Evolutionary conservation across 2,888 invertebrate species (phyloP).

Genomic region (Nomada lathburiana): DNA sequence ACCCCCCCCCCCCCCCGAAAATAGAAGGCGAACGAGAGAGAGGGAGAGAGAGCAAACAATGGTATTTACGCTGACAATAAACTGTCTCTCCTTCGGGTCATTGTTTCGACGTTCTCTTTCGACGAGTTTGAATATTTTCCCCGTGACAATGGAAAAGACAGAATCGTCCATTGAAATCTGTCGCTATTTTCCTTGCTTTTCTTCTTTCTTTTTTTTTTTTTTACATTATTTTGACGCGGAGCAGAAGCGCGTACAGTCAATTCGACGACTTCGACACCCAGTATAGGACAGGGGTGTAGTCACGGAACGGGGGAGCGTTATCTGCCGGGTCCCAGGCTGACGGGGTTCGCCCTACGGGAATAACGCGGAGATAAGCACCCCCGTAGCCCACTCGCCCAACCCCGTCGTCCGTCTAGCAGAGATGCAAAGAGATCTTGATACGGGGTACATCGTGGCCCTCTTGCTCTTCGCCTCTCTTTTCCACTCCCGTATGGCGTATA

Average conservation of each 20-base stretch:
- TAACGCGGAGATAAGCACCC: slow-evolving; percentile 83
- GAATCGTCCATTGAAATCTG: neutral
- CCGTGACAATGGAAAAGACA: neutral
- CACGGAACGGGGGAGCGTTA: slow-evolving; percentile 77
- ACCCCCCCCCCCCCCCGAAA: slow-evolving; percentile 1
- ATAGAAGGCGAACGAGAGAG: neutral
- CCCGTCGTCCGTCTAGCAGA: slow-evolving; percentile 73
- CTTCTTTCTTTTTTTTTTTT: neutral
- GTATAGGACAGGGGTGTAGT: slow-evolving; percentile 66
- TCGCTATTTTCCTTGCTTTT: neutral
- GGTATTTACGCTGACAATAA: slow-evolving; percentile 22
- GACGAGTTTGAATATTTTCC: slow-evolving; percentile 2
- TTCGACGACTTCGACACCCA: slow-evolving; percentile 78
- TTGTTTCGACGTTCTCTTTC: slow-evolving; percentile 25
- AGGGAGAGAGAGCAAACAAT: slow-evolving; percentile 11
- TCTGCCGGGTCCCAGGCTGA: slow-evolving; percentile 83
- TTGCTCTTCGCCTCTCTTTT: slow-evolving; percentile 59
- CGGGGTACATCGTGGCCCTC: slow-evolving; percentile 74
- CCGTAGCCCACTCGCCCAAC: slow-evolving; percentile 68
- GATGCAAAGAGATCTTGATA: slow-evolving; percentile 84
- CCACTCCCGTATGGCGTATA: slow-evolving; percentile 60
- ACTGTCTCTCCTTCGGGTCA: neutral
- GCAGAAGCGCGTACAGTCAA: slow-evolving; percentile 61
- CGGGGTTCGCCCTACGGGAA: slow-evolving; percentile 83
- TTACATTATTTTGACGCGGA: slow-evolving; percentile 12